phyloP scores from a whole-genome alignment of 53 echinoderm and acorn worm genomes.

The Arbacia lixula region DNA sequence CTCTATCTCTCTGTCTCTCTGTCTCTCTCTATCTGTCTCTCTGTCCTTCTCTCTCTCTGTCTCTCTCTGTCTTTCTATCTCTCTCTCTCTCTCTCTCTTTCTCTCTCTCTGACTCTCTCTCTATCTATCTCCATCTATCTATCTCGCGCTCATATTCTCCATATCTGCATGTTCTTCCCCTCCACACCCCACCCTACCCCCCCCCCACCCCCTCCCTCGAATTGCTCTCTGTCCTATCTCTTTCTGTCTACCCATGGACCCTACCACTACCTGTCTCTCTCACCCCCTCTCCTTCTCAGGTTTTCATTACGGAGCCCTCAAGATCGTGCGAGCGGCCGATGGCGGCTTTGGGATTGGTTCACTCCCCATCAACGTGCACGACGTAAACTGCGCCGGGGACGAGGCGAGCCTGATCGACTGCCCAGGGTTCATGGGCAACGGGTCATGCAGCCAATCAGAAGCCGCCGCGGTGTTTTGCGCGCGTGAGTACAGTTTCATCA shows the following conservation, averaged over 20 bases:
- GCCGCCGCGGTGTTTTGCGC: slow-evolving; percentile 23
- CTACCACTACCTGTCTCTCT: not conserved
- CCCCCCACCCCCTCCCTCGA: too few relatives aligned
- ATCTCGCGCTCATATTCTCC: slow-evolving; percentile 9
- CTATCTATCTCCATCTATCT: not conserved
- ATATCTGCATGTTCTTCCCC: too few relatives aligned
- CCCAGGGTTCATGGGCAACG: not conserved
- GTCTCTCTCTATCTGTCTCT: not conserved
- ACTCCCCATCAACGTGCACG: not conserved
- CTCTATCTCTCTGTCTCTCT: not conserved
- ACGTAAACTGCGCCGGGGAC: not conserved
- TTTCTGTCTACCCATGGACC: too few relatives aligned
- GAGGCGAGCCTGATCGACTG: not conserved
- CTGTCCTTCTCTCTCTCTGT: not conserved
- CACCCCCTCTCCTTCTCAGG: not conserved
- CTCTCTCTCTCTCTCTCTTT: not conserved
- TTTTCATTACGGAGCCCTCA: slow-evolving; percentile 23
- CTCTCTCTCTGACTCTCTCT: not conserved
- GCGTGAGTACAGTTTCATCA: not conserved
- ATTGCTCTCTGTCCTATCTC: not conserved
- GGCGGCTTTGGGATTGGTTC: not conserved
- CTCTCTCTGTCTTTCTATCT: not conserved
- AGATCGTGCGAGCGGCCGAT: not conserved
- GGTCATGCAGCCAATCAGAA: not conserved
- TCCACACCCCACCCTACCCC: too few relatives aligned